These are phyloP conservation scores for Hybognathus amarus DNA, from an alignment of 2,797 vertebrate species.

Conservation along the genomic window DNA sequence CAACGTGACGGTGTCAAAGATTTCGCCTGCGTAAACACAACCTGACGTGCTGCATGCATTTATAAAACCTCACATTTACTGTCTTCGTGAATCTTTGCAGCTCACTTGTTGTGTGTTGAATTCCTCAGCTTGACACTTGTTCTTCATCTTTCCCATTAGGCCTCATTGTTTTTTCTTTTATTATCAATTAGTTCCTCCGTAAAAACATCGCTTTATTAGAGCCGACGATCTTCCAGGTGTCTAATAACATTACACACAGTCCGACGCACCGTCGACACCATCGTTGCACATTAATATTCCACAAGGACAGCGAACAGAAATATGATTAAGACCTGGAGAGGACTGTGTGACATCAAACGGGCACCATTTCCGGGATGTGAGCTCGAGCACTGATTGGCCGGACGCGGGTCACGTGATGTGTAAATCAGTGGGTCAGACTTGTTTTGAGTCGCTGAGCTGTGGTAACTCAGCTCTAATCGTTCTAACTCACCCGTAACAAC, in stretches of 20 bases:
- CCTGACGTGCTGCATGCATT: background rate
- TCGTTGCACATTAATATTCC: slow-evolving; percentile 22
- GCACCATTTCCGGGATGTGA: slow-evolving; percentile 31
- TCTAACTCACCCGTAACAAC: no score
- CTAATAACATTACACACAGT: background rate
- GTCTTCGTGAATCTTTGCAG: background rate
- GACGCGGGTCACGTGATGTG: background rate
- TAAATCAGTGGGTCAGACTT: background rate
- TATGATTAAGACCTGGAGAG: slow-evolving; percentile 19
- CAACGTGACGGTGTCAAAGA: background rate
- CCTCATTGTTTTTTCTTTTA: slow-evolving; percentile 61
- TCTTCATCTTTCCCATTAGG: slow-evolving; percentile 56
- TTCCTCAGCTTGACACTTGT: slow-evolving; percentile 50
- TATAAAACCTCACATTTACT: background rate
- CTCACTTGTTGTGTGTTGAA: slow-evolving; percentile 56
- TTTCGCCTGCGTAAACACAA: background rate
- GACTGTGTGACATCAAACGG: slow-evolving; percentile 23
- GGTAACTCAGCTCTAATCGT: background rate
- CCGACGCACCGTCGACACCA: background rate
- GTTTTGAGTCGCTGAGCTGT: background rate
- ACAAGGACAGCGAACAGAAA: slow-evolving; percentile 22
- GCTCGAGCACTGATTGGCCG: slow-evolving; percentile 7
- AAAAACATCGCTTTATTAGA: slow-evolving; percentile 1
- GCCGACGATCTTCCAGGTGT: background rate
- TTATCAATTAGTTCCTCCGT: background rate